Percentiles rank a stretch among this genome's conserved stretches.
phyloP scores from a whole-genome alignment of 2,797 vertebrate species.

The Loriculus beryllinus region DNA sequence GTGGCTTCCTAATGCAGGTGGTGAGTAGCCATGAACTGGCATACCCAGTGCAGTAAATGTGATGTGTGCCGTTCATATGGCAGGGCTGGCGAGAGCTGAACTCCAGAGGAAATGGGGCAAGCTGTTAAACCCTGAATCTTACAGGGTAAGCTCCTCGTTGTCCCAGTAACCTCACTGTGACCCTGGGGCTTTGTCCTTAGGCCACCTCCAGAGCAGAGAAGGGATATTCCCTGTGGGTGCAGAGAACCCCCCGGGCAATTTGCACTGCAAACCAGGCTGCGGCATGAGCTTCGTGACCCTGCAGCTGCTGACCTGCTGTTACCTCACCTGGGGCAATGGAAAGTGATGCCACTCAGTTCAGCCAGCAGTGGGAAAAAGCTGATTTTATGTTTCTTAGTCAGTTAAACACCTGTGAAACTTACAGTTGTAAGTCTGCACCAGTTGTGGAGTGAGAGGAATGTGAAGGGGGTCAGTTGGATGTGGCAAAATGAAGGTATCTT shows the following conservation, averaged over 20 bases:
- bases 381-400: background rate
- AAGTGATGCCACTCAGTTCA: background rate
- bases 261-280: background rate
- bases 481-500: background rate
- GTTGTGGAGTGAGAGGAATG: background rate
- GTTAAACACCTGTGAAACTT: background rate
- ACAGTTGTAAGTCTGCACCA: background rate
- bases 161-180: background rate
- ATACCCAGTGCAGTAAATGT: background rate
- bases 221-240: rapidly evolving
- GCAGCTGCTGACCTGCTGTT: background rate
- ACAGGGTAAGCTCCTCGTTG: background rate
- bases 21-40: background rate
- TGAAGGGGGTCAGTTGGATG: background rate
- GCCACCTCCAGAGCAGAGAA: background rate
- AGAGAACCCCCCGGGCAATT: background rate
- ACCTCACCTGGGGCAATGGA: background rate
- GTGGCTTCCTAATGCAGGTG: background rate
- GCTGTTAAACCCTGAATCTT: background rate
- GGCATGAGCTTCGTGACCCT: background rate
- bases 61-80: background rate
- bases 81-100: background rate
- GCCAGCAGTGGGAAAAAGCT: background rate
- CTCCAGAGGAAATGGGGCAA: background rate
- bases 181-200: background rate